Conservation (phyloP, 2,797 vertebrate genomes). For the Sebastes itinus region DNA sequence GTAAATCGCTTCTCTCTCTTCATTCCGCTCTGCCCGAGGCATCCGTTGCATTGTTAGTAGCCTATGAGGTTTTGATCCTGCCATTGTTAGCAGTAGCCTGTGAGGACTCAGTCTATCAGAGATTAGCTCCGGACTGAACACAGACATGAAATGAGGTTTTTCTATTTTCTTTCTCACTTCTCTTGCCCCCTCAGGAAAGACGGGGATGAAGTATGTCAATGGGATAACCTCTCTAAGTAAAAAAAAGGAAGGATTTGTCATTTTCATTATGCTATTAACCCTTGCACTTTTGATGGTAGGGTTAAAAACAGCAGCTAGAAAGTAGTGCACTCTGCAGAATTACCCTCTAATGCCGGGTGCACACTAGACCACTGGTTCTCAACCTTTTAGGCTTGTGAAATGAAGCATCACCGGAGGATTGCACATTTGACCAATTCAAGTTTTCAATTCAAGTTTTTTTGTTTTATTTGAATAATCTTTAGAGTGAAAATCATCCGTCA, state of each 20-base stretch:
- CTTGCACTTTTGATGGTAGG: constrained; percentile 8
- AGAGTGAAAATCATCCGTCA: not conserved
- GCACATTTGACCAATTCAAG: not conserved
- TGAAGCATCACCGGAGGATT: not conserved
- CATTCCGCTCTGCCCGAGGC: constrained; percentile 42
- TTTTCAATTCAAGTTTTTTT: not conserved
- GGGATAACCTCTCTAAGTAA: constrained; percentile 51
- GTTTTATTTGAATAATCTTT: not conserved
- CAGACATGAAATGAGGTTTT: constrained; percentile 57
- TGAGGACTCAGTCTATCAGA: constrained; percentile 56
- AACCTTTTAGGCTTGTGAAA: not conserved
- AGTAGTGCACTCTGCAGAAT: not conserved
- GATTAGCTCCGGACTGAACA: constrained; percentile 62
- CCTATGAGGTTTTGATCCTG: constrained; percentile 61
- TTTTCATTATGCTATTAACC: constrained; percentile 68
- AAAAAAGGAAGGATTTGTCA: constrained; percentile 55
- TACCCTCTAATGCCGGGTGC: not conserved
- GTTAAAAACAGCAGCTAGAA: not conserved
- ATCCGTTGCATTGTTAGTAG: constrained; percentile 46
- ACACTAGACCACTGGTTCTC: not conserved
- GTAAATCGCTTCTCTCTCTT: constrained; percentile 52
- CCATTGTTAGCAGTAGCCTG: constrained; percentile 54
- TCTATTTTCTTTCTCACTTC: constrained; percentile 45
- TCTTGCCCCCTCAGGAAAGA: constrained; percentile 44
- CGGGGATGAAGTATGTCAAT: constrained; percentile 44